Conservation (phyloP, 1,140 invertebrate species). For the Berghia stephanieae region DNA sequence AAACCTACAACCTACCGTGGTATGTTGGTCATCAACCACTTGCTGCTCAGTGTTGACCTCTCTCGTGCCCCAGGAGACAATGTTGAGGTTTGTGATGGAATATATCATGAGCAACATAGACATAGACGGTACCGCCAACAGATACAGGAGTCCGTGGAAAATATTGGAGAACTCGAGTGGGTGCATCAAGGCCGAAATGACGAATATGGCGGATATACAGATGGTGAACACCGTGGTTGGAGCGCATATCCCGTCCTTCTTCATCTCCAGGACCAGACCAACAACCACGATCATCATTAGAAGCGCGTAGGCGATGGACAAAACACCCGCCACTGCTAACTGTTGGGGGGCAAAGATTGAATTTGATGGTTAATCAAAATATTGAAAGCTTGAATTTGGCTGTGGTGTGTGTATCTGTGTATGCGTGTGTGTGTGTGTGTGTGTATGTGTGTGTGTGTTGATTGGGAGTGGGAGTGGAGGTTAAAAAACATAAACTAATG, state of each 20-base stretch:
- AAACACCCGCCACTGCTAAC: conserved; percentile 54
- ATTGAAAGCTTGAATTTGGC: not conserved
- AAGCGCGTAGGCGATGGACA: conserved; percentile 58
- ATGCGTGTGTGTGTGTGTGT: conserved; percentile 1
- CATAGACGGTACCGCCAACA: conserved; percentile 93
- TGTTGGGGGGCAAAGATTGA: conserved; percentile 30
- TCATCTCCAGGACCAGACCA: conserved; percentile 59
- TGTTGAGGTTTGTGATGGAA: conserved; percentile 90
- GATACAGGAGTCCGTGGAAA: conserved; percentile 83
- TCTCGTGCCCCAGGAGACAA: conserved; percentile 90
- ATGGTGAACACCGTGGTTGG: conserved; percentile 64
- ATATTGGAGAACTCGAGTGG: conserved; percentile 81
- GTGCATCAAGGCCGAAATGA: conserved; percentile 81
- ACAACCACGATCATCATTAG: conserved; percentile 65
- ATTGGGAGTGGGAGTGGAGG: not conserved
- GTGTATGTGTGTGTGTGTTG: conserved; percentile 1
- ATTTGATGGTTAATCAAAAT: not conserved
- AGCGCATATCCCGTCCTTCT: conserved; percentile 58
- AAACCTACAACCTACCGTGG: not conserved
- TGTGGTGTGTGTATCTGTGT: not conserved
- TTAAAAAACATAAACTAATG: not conserved
- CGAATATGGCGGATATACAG: conserved; percentile 66
- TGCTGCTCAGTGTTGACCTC: conserved; percentile 68
- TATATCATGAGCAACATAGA: conserved; percentile 94
- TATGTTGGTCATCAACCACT: not conserved